These are phyloP conservation scores for Ciconia stormi DNA, from an alignment of 2,113 vertebrate species.

Conservation along the genomic window DNA sequence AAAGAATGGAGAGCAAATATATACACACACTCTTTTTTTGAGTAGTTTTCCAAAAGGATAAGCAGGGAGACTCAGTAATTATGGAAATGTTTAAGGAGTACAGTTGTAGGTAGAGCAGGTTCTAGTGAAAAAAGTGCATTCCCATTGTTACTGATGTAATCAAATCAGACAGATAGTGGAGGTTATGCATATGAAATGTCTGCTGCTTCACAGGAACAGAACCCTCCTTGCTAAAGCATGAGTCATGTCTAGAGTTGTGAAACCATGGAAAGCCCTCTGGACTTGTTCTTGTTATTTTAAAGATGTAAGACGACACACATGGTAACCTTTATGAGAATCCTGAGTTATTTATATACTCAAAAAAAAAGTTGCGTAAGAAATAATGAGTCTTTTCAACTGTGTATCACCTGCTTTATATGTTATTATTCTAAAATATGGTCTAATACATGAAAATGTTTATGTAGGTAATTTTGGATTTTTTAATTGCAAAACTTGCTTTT, in stretches of 20 bases:
- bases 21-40: neutral
- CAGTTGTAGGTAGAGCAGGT: neutral
- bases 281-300: neutral
- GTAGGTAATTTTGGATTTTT: neutral
- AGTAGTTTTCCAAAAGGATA: neutral
- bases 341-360: neutral
- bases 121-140: neutral
- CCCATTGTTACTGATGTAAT: neutral
- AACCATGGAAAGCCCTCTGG: constrained; percentile 13
- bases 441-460: neutral
- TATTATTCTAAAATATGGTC: neutral
- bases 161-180: neutral
- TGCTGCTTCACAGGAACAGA: constrained; percentile 3
- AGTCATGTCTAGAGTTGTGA: constrained; percentile 17
- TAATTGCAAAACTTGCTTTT: constrained; percentile 15
- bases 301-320: neutral
- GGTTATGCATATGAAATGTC: neutral
- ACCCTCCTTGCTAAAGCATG: neutral
- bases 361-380: constrained; percentile 13
- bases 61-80: neutral
- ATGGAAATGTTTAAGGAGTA: neutral
- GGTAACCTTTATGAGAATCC: constrained; percentile 18
- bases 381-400: neutral
- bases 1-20: neutral
- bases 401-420: neutral